Percentiles rank a stretch among this genome's conserved stretches.
These are phyloP conservation scores for Lepidotrigona ventralis DNA, from an alignment of 1,140 invertebrate genomes.

Conservation along the genomic window DNA sequence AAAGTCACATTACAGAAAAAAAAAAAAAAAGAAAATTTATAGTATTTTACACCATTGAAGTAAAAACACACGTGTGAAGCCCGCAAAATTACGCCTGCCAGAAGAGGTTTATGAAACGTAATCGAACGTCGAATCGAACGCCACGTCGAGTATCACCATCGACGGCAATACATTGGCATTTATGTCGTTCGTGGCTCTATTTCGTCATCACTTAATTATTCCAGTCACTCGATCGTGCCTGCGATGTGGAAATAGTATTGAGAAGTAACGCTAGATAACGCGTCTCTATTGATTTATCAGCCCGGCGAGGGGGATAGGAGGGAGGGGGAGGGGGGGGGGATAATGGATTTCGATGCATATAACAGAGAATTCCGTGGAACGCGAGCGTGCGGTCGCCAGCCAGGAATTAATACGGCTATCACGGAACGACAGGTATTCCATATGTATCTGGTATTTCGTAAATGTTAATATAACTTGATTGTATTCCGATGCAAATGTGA, in stretches of 20 bases:
- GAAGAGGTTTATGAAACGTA: not conserved
- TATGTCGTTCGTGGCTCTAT: not conserved
- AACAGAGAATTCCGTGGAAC: constrained; percentile 55
- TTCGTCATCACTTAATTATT: not conserved
- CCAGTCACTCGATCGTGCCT: not conserved
- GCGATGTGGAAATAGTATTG: not conserved
- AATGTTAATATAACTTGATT: constrained; percentile 40
- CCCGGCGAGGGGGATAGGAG: no score
- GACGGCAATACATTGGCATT: not conserved
- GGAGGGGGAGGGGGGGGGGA: not conserved
- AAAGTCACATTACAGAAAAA: no score
- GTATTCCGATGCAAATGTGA: not conserved
- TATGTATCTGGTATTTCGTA: constrained; percentile 48
- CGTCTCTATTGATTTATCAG: constrained; percentile 60
- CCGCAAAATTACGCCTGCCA: not conserved
- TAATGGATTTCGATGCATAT: constrained; percentile 62
- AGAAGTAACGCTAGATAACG: constrained; percentile 26
- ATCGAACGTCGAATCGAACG: not conserved
- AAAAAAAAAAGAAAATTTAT: no score
- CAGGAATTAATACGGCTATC: constrained; percentile 60
- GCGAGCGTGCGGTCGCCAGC: constrained; percentile 31
- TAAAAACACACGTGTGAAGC: no score
- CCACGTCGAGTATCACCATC: not conserved
- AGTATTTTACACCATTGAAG: no score
- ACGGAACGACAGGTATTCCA: constrained; percentile 46